These are phyloP conservation scores for Stegodyphus dumicola DNA, from an alignment of 1,140 invertebrate genomes.

Conservation along the genomic window DNA sequence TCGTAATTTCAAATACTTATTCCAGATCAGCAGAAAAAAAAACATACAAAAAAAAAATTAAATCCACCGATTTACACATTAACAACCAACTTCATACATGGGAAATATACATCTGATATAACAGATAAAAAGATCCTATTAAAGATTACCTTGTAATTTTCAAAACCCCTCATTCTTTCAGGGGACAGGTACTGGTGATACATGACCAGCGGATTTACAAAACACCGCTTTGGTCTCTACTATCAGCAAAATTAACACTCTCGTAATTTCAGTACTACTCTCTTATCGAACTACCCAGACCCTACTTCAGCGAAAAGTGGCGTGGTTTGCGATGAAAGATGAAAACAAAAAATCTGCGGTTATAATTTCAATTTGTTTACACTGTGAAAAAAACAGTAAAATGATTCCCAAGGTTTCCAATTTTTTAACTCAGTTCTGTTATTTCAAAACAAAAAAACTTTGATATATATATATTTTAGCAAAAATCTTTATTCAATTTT, in stretches of 20 bases:
- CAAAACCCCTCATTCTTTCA: slow-evolving; percentile 87
- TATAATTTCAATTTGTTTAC: neutral
- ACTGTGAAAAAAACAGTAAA: no score
- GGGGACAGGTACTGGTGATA: slow-evolving; percentile 76
- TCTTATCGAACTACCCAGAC: neutral
- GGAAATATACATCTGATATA: neutral
- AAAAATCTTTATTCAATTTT: no score
- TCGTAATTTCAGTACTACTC: neutral
- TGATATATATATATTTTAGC: no score
- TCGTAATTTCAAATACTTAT: neutral
- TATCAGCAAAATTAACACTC: neutral
- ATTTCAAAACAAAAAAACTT: no score
- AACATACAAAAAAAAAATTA: neutral
- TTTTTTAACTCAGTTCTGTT: no score
- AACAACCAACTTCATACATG: neutral
- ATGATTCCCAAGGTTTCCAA: no score
- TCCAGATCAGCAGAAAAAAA: neutral
- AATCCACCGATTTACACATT: neutral
- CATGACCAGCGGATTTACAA: slow-evolving; percentile 1
- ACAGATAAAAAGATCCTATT: neutral
- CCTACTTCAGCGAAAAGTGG: neutral
- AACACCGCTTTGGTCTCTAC: neutral
- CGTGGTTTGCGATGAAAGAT: neutral
- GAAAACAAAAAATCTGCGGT: neutral
- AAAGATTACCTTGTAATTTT: slow-evolving; percentile 86